These are phyloP conservation scores for Erannis defoliaria DNA, from an alignment of 2,888 invertebrate genomes.

Conservation along the genomic window DNA sequence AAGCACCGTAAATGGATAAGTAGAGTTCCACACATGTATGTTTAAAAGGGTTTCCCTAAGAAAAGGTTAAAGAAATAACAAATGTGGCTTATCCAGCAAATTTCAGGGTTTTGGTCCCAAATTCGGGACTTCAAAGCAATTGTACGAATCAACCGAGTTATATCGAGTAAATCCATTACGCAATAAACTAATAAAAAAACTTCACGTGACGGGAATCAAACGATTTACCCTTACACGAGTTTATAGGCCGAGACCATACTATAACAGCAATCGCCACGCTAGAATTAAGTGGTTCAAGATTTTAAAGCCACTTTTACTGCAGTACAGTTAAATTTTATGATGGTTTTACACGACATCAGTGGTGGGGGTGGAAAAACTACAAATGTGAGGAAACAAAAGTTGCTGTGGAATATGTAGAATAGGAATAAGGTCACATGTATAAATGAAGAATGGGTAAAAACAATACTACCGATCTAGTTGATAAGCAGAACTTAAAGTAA, in stretches of 20 bases:
- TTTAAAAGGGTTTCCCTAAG: slow-evolving; percentile 53
- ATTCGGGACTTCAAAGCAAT: slow-evolving; percentile 59
- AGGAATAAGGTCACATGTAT: neutral
- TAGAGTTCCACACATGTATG: slow-evolving; percentile 47
- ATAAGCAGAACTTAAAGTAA: too few relatives aligned
- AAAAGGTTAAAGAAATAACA: slow-evolving; percentile 59
- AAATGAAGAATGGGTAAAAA: too few relatives aligned
- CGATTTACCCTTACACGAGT: slow-evolving; percentile 28
- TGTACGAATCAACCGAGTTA: slow-evolving; percentile 58
- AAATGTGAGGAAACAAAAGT: slow-evolving; percentile 4
- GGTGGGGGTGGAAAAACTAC: slow-evolving; percentile 16
- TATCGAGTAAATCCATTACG: slow-evolving; percentile 59
- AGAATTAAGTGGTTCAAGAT: slow-evolving; percentile 64
- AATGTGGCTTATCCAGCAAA: slow-evolving; percentile 60
- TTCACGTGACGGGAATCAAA: slow-evolving; percentile 53
- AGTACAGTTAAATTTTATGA: slow-evolving; percentile 59
- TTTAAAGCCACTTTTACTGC: slow-evolving; percentile 59
- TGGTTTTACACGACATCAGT: slow-evolving; percentile 63
- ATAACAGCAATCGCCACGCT: slow-evolving; percentile 56
- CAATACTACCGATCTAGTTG: too few relatives aligned
- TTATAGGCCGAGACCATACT: slow-evolving; percentile 52
- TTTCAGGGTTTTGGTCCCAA: slow-evolving; percentile 48
- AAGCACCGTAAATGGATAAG: slow-evolving; percentile 35
- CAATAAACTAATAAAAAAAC: slow-evolving; percentile 55
- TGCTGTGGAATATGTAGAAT: slow-evolving; percentile 14